Conservation (phyloP, 2,888 invertebrate genomes). For the Ormyrus thymus region DNA sequence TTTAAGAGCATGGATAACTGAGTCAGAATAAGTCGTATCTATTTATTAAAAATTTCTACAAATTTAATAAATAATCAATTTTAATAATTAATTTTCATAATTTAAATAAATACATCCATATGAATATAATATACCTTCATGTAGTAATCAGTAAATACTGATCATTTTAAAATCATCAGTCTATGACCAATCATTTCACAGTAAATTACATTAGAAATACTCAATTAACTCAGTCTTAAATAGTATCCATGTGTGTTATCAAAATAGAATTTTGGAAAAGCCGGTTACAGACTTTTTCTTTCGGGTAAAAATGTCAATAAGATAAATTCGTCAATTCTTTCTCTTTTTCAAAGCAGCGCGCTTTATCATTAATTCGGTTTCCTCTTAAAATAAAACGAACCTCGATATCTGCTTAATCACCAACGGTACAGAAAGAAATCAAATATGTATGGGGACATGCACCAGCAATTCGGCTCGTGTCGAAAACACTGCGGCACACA, state of each 20-base stretch:
- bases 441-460: constrained; percentile 90
- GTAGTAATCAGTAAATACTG: constrained; percentile 40
- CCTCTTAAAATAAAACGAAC: constrained; percentile 51
- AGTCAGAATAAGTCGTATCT: neutral
- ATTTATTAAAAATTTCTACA: constrained; percentile 30
- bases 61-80: constrained; percentile 44
- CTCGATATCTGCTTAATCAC: constrained; percentile 39
- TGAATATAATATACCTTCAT: constrained; percentile 1
- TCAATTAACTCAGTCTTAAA: constrained; percentile 37
- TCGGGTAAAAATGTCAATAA: too few relatives aligned
- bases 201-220: constrained; percentile 42
- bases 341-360: neutral
- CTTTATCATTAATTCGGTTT: neutral
- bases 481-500: constrained; percentile 86
- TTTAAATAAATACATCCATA: constrained; percentile 2
- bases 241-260: constrained; percentile 38
- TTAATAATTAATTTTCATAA: constrained; percentile 33
- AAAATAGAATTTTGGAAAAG: constrained; percentile 28
- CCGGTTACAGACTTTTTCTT: neutral
- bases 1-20: constrained; percentile 39
- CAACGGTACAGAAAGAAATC: constrained; percentile 72
- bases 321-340: constrained; percentile 2
- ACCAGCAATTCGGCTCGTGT: constrained; percentile 84
- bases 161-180: constrained; percentile 38
- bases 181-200: constrained; percentile 19